phyloP scores from a whole-genome alignment of 2,888 invertebrate species.

The Meiosimyza decipiens region DNA sequence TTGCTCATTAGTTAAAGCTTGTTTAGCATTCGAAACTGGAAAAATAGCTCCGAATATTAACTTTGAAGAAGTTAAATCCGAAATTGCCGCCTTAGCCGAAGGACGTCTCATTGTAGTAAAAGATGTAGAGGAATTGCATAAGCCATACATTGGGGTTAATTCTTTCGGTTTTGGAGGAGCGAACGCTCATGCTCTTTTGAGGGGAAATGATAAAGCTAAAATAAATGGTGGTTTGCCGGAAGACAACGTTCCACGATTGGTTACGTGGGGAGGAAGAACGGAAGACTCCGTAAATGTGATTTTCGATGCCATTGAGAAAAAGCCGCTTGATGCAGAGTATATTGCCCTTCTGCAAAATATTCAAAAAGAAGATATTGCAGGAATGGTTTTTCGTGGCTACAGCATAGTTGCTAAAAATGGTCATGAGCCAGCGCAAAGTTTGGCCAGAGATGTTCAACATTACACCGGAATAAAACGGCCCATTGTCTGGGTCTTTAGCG shows the following conservation, averaged over 20 bases:
- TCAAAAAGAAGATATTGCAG: constrained; percentile 70
- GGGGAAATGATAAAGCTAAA: constrained; percentile 56
- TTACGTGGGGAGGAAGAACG: constrained; percentile 82
- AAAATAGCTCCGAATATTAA: constrained; percentile 88
- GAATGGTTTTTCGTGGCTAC: constrained; percentile 83
- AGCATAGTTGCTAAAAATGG: constrained; percentile 68
- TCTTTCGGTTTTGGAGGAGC: constrained; percentile 96
- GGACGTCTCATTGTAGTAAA: constrained; percentile 79
- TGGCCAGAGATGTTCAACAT: constrained; percentile 70
- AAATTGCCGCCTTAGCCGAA: constrained; percentile 72
- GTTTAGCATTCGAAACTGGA: constrained; percentile 84
- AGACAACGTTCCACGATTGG: constrained; percentile 78
- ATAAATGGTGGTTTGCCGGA: constrained; percentile 71
- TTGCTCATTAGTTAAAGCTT: constrained; percentile 83
- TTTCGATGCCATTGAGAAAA: constrained; percentile 73
- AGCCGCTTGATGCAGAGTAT: constrained; percentile 73
- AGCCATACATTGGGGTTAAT: constrained; percentile 84
- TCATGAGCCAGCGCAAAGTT: constrained; percentile 51
- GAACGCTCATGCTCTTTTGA: constrained; percentile 71
- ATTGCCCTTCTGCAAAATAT: constrained; percentile 72
- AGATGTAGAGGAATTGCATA: constrained; percentile 76
- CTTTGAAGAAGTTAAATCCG: constrained; percentile 73
- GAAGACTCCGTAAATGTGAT: constrained; percentile 78
- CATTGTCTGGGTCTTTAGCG: constrained; percentile 89
- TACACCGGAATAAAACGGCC: constrained; percentile 74